A percentile compares a stretch with the other conserved stretches of the same genome.
phyloP scores from a whole-genome alignment of 2,113 vertebrate species.

The Pionites leucogaster region DNA sequence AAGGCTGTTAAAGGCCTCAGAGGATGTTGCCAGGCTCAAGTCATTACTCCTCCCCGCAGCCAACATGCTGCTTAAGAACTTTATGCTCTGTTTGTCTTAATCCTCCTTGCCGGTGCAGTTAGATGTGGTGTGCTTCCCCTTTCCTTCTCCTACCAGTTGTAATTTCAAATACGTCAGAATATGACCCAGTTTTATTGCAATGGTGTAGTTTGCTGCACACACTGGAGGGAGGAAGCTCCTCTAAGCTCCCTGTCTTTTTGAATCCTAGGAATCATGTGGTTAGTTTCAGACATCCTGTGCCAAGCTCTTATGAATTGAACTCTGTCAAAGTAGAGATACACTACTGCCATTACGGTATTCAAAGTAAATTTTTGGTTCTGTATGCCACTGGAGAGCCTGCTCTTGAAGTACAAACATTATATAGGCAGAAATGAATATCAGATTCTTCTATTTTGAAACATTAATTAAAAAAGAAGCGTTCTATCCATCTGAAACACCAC shows the following conservation, averaged over 20 bases:
- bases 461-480: background rate
- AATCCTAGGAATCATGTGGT: background rate
- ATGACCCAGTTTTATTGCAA: background rate
- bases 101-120: background rate
- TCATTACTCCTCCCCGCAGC: constrained; percentile 11
- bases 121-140: background rate
- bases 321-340: background rate
- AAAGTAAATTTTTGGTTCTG: background rate
- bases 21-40: background rate
- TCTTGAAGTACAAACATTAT: background rate
- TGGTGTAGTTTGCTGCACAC: rapidly evolving
- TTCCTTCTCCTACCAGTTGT: background rate
- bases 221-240: background rate
- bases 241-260: background rate
- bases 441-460: background rate
- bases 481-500: background rate
- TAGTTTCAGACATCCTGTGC: background rate
- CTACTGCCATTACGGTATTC: background rate
- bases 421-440: background rate
- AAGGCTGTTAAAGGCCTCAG: background rate
- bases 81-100: constrained; percentile 53
- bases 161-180: background rate
- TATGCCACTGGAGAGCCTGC: background rate
- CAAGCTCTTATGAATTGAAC: background rate
- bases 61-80: constrained; percentile 37